Percentiles rank a stretch among this genome's conserved stretches.
phyloP scores from a whole-genome alignment of 2,888 invertebrate genomes.

The Leucozona laternaria region DNA sequence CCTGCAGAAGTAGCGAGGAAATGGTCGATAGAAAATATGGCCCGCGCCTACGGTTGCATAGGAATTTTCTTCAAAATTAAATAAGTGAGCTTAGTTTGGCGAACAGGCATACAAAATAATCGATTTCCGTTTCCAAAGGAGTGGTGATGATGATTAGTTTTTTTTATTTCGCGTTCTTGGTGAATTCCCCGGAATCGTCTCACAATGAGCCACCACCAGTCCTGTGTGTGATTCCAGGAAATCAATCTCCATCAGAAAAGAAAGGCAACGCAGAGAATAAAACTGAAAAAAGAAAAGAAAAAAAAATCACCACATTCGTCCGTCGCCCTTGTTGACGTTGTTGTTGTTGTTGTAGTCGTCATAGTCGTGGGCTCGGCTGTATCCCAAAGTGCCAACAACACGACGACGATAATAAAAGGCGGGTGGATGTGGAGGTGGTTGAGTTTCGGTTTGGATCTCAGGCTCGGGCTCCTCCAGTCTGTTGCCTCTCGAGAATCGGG shows the following conservation, averaged over 20 bases:
- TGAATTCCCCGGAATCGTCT: constrained; percentile 57
- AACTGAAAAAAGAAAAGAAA: constrained; percentile 4
- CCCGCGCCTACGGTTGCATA: neutral
- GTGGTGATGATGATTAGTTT: constrained; percentile 33
- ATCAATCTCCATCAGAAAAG: constrained; percentile 43
- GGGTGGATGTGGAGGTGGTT: constrained; percentile 34
- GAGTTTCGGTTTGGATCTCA: neutral
- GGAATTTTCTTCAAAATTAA: constrained; percentile 31
- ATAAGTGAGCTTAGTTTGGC: constrained; percentile 1
- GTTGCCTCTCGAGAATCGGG: constrained; percentile 22
- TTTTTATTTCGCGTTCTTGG: constrained; percentile 28
- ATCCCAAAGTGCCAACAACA: constrained; percentile 4
- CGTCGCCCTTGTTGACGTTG: constrained; percentile 13
- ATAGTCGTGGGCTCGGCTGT: neutral
- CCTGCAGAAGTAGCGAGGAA: neutral
- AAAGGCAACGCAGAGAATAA: constrained; percentile 34
- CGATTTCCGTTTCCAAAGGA: constrained; percentile 40
- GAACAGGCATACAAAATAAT: constrained; percentile 14
- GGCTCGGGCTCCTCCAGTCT: neutral
- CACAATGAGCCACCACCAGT: constrained; percentile 61
- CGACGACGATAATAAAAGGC: neutral
- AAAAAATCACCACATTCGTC: constrained; percentile 42
- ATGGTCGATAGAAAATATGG: constrained; percentile 6
- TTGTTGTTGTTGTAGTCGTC: neutral
- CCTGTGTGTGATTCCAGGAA: constrained; percentile 71